Percentiles rank a stretch among this genome's conserved stretches.
Evolutionary conservation across 2,113 vertebrate genomes (phyloP).

Genomic region (Monopterus albus): DNA sequence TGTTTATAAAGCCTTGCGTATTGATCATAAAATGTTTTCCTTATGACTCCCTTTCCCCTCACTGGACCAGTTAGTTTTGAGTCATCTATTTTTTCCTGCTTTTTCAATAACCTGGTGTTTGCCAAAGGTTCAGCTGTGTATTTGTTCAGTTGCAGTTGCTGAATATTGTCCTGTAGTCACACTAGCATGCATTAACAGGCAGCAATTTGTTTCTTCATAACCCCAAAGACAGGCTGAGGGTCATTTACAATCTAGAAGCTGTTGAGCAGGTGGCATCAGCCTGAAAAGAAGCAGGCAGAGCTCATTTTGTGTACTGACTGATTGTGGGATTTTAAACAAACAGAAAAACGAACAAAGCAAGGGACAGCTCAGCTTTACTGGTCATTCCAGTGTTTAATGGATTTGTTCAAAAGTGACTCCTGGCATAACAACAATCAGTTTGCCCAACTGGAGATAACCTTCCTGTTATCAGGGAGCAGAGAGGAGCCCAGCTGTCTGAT

Average conservation of each 20-base stretch:
- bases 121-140: conserved; percentile 17
- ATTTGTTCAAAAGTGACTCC: neutral
- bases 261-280: conserved; percentile 44
- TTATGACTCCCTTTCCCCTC: neutral
- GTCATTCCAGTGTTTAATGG: conserved; percentile 8
- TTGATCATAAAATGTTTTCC: neutral
- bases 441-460: conserved; percentile 17
- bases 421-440: conserved; percentile 1
- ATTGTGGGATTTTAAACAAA: neutral
- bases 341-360: neutral
- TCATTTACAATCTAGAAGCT: conserved; percentile 31
- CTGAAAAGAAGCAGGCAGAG: neutral
- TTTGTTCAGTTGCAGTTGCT: conserved; percentile 18
- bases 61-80: neutral
- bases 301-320: neutral
- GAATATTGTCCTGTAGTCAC: conserved; percentile 12
- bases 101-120: neutral
- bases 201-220: too few relatives aligned
- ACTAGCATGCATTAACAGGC: conserved; percentile 21
- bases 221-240: conserved; percentile 1
- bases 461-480: conserved; percentile 30
- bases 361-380: too few relatives aligned
- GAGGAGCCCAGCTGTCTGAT: conserved; percentile 35
- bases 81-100: neutral
- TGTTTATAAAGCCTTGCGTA: neutral